Conservation (phyloP, 1,140 invertebrate genomes). For the Bombus huntii region DNA sequence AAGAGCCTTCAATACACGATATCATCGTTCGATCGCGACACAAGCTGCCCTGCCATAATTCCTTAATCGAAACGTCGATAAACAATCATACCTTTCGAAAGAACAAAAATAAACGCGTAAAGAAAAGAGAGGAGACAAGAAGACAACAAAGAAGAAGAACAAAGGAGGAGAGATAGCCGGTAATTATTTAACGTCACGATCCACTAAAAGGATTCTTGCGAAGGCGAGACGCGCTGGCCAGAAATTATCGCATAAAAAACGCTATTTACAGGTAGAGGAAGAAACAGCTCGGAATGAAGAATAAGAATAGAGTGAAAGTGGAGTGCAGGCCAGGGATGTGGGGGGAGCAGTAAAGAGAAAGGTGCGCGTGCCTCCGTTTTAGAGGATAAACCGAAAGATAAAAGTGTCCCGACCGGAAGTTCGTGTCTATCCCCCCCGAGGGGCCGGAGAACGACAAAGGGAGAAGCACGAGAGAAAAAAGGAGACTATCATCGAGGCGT, state of each 20-base stretch:
- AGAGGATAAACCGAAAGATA: conserved; percentile 60
- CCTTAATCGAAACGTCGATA: conserved; percentile 27
- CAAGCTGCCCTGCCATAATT: neutral
- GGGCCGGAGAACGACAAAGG: neutral
- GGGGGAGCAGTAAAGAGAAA: no score
- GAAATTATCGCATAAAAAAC: conserved; percentile 24
- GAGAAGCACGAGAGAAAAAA: neutral
- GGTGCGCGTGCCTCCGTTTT: conserved; percentile 57
- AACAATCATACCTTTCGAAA: conserved; percentile 2
- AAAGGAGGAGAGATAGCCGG: no score
- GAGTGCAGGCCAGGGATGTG: neutral
- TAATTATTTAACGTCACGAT: conserved; percentile 30
- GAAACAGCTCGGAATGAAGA: neutral
- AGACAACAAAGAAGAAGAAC: no score
- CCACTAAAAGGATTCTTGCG: conserved; percentile 8
- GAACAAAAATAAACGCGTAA: neutral
- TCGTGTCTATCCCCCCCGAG: neutral
- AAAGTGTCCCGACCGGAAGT: conserved; percentile 60
- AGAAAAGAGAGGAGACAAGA: no score
- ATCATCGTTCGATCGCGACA: neutral
- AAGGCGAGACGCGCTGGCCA: neutral
- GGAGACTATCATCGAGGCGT: neutral
- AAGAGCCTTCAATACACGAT: neutral
- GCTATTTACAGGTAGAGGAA: conserved; percentile 16
- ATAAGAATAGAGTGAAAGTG: conserved; percentile 1